Percentiles rank a stretch among this genome's conserved stretches.
phyloP scores from a whole-genome alignment of 2,888 invertebrate genomes.

The Pollenia labialis region DNA sequence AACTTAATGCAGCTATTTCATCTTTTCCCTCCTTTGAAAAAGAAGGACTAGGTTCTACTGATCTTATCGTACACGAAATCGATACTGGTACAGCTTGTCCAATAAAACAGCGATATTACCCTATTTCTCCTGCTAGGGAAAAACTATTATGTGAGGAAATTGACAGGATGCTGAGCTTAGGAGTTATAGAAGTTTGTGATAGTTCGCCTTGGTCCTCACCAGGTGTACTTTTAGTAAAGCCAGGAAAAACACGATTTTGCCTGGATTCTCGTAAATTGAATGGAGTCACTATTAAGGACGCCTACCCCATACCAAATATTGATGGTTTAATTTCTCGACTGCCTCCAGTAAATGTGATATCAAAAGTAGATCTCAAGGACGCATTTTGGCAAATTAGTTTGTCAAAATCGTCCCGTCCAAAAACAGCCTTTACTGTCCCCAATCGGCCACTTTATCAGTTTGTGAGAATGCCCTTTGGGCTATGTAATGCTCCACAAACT shows the following conservation, averaged over 20 bases:
- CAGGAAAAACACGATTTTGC: conserved; percentile 3
- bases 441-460: conserved; percentile 10
- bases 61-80: conserved; percentile 31
- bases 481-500: not conserved
- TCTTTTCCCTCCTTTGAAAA: conserved; percentile 43
- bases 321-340: no score
- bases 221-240: not conserved
- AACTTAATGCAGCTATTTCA: not conserved
- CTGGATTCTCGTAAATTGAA: conserved; percentile 12
- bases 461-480: not conserved
- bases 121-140: conserved; percentile 36
- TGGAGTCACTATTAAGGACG: not conserved
- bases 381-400: not conserved
- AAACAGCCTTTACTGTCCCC: conserved; percentile 1
- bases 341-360: no score
- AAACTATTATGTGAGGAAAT: conserved; percentile 43
- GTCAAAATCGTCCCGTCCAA: no score
- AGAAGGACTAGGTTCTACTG: conserved; percentile 42
- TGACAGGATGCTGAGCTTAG: conserved; percentile 42
- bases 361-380: not conserved
- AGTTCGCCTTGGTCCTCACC: conserved; percentile 12
- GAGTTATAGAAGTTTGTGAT: conserved; percentile 12
- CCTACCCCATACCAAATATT: conserved; percentile 4
- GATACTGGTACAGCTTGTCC: conserved; percentile 27
- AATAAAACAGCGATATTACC: conserved; percentile 58